Evolutionary conservation across 1,140 invertebrate genomes (phyloP), one percentile per base, ranked within the genome.

Genomic region (Meloidogyne floridensis): DNA sequence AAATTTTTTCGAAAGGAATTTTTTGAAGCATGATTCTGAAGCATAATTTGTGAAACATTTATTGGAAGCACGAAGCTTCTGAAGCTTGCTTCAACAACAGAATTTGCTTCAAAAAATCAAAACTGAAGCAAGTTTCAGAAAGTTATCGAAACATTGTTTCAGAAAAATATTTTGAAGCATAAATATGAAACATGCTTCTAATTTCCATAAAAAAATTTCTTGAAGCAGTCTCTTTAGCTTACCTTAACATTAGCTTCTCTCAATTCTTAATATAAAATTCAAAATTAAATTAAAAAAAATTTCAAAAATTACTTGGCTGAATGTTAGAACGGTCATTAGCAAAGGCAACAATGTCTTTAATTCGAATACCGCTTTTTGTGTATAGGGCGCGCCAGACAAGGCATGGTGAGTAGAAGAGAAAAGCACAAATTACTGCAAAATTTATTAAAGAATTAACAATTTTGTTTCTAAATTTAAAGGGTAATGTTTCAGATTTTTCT

Each of bases 331-430:
- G 86, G 65, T 89, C 88, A 56, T 82, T 89, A 7, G 89, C 88
- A 80, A 89, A 89, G 1, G 59, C 71, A 75, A 89, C 83, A 53
- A 89, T 86, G 71, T 89, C 89, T 74, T 88, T 88, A 13, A 89
- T 74, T 13, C 87, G 82, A 73, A 89, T 88, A n/a, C 87, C 85
- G 5, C 80, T 84, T 77, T 83, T 87, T 32, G 70, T 80, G 80
- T 86, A 82, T n/a, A 85, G 70, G 47, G 86, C 79, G 7, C 82
- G 71, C 88, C 88, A 89, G 18, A 89, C 80, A 10, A 89, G 80
- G 73, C 88, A 89, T 11, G 88, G 88, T 13, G 88, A 83, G 78
- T 89, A 89, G 81, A 89, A 89, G 53, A 87, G 82, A 75, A 89
- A 86, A 3, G 88, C 88, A 77, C 86, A 86, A 72, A 88, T 79